Evolutionary conservation across 2,888 invertebrate genomes (phyloP), one percentile per base, ranked within the genome.

Genomic region (Brachyopa scutellaris): DNA sequence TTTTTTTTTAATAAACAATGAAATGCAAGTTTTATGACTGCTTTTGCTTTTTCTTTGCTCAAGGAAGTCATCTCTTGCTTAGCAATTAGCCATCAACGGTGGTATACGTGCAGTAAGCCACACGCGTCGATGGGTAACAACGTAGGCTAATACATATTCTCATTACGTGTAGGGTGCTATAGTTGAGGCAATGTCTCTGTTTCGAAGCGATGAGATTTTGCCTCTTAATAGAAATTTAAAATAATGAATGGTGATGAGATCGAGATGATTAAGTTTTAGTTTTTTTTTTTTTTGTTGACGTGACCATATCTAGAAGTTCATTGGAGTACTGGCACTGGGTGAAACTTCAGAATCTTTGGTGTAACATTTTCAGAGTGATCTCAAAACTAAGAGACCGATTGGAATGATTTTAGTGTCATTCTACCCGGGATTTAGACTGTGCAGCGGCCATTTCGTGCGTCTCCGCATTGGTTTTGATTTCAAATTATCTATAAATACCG

Each of bases 81-180:
- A 80, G 57, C 31, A 80, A 80, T 80, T 69, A 76, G 76, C 51
- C 57, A 4, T 36, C 42, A 33, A 38, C n/a, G 36, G 36, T 59
- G 69, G 80, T 29, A 38, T 80, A 80, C 80, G 80, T 80, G 80
- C 80, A 31, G 15, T 9, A 53, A 17, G 33, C 51, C 80, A 62
- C 74, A 69, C 29, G 11, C 19, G n/a, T 4, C 13, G 15, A 21
- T 15, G 47, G 31, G 29, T 9, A 17, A n/a, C n/a, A n/a, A n/a
- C n/a, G n/a, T n/a, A n/a, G n/a, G n/a, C n/a, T n/a, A n/a, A n/a
- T n/a, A n/a, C n/a, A n/a, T n/a, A 33, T 8, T 62, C 11, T 8
- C 26, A 2, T 42, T 31, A 53, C 21, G 49, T 31, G 51, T 42
- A 40, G 42, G 33, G 9, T 33, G 51, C 2, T n/a, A 17, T 11